These are phyloP conservation scores for Drosophila lacertosa DNA, from an alignment of 1,140 invertebrate species.

Conservation along the genomic window DNA sequence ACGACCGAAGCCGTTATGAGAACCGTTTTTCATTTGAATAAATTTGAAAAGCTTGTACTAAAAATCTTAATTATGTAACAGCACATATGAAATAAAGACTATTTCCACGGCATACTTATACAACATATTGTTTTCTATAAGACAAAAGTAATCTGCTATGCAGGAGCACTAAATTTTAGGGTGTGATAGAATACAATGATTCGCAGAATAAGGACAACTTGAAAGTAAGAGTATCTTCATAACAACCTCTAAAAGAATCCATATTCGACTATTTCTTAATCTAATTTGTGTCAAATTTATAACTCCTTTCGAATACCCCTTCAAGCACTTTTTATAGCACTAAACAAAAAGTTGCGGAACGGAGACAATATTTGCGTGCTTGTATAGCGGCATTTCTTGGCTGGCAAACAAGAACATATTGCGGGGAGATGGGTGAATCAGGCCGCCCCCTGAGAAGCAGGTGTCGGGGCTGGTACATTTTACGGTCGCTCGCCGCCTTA, in stretches of 20 bases:
- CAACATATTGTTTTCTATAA: too few species aligned
- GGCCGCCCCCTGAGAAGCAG: constrained; percentile 45
- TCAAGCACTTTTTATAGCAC: constrained; percentile 12
- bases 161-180: too few species aligned
- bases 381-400: constrained; percentile 68
- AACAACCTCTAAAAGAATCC: too few species aligned
- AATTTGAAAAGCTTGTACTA: neutral
- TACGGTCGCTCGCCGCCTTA: constrained; percentile 59
- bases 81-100: neutral
- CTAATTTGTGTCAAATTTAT: neutral
- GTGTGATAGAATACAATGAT: too few species aligned
- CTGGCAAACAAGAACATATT: constrained; percentile 54
- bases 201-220: too few species aligned
- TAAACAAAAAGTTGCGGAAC: constrained; percentile 33
- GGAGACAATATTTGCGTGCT: constrained; percentile 60
- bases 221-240: too few species aligned
- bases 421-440: neutral
- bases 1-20: neutral
- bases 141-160: too few species aligned
- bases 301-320: constrained; percentile 5
- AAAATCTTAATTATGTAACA: neutral
- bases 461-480: constrained; percentile 59
- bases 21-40: constrained; percentile 1
- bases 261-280: too few species aligned
- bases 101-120: neutral